phyloP scores from a whole-genome alignment of 2,888 invertebrate species.

The Busseola fusca region DNA sequence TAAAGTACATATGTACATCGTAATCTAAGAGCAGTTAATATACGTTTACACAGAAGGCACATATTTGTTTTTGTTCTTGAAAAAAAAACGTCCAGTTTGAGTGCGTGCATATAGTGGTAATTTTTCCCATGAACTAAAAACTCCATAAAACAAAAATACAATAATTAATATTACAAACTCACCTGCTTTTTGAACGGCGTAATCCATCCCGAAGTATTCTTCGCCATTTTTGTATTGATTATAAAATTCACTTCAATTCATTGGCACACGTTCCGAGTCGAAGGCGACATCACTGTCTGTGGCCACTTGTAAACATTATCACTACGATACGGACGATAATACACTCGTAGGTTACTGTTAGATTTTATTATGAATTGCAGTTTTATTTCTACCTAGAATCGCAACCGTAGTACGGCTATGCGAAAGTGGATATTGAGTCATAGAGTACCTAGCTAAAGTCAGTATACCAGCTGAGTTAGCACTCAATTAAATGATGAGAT shows the following conservation, averaged over 20 bases:
- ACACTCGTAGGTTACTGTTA: neutral
- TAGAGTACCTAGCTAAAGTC: slow-evolving; percentile 13
- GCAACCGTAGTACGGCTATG: neutral
- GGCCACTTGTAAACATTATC: slow-evolving; percentile 49
- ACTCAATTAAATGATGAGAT: neutral
- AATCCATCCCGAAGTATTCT: slow-evolving; percentile 54
- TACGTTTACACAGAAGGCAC: too few species aligned
- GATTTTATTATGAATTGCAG: slow-evolving; percentile 28
- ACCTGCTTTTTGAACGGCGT: slow-evolving; percentile 69
- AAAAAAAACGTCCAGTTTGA: neutral
- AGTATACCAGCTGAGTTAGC: slow-evolving; percentile 16
- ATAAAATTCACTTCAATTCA: slow-evolving; percentile 27
- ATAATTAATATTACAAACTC: neutral
- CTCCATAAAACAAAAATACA: neutral
- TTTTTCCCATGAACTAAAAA: neutral
- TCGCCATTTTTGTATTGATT: slow-evolving; percentile 41
- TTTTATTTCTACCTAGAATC: slow-evolving; percentile 6
- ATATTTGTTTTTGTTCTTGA: too few species aligned
- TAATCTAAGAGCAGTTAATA: too few species aligned
- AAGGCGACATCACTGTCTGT: slow-evolving; percentile 36
- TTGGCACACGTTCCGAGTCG: slow-evolving; percentile 28
- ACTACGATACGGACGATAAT: slow-evolving; percentile 45
- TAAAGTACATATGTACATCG: too few species aligned
- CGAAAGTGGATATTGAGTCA: slow-evolving; percentile 4
- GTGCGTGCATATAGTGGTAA: neutral